These are phyloP conservation scores for Coptodon bakossiorum DNA, from an alignment of 2,113 vertebrate species.

Conservation along the genomic window DNA sequence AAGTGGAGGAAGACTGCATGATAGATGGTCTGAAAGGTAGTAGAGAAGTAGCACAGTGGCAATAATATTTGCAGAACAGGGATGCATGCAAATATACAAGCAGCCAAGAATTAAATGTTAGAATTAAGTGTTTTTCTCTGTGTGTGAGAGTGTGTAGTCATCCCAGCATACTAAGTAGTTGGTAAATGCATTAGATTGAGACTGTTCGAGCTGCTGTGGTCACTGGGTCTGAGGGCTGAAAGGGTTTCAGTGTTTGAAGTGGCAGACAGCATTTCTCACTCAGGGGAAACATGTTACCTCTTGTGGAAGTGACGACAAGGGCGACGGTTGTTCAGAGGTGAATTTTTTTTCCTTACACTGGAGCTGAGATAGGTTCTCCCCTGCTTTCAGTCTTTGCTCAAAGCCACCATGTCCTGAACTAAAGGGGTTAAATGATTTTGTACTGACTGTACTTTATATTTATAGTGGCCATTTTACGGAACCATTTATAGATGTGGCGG, in stretches of 20 bases:
- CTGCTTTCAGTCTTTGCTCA: background rate
- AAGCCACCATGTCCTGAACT: background rate
- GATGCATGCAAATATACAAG: background rate
- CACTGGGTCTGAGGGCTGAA: slow-evolving; percentile 19
- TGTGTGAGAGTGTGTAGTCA: background rate
- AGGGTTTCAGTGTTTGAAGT: slow-evolving; percentile 47
- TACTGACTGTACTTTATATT: background rate
- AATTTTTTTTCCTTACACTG: background rate
- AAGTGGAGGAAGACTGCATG: background rate
- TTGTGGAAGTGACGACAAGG: background rate
- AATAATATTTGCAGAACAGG: background rate
- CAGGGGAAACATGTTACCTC: background rate
- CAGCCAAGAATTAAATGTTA: background rate
- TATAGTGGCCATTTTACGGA: background rate
- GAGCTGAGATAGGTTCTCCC: background rate
- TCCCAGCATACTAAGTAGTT: background rate
- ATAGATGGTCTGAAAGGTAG: background rate
- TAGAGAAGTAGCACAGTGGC: background rate
- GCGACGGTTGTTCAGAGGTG: background rate
- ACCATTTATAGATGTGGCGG: background rate
- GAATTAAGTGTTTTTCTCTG: background rate
- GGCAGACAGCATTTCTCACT: slow-evolving; percentile 41
- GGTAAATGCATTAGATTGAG: background rate
- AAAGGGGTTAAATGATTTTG: background rate
- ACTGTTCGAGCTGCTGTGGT: background rate